These are phyloP conservation scores for Aphelocoma californica DNA, from an alignment of 2,797 vertebrate genomes.

Conservation along the genomic window DNA sequence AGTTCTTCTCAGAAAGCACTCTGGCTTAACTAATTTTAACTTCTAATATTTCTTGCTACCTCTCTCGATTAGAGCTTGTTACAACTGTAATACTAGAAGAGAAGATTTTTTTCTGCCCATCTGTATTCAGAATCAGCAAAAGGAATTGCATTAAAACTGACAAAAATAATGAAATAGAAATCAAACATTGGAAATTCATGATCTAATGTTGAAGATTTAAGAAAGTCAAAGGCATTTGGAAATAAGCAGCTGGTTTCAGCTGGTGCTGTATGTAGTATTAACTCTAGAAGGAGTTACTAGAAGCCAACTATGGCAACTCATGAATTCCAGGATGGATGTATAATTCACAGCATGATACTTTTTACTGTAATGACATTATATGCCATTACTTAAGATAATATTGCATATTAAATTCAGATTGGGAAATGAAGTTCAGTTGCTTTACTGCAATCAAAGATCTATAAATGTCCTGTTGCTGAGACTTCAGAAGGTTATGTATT, in stretches of 20 bases:
- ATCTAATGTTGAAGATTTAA: background rate
- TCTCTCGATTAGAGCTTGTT: background rate
- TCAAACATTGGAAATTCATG: background rate
- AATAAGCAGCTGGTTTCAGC: slow-evolving; percentile 16
- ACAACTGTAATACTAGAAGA: background rate
- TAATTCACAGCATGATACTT: slow-evolving; percentile 37
- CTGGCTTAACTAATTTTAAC: background rate
- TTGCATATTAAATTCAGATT: slow-evolving; percentile 41
- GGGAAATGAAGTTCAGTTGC: slow-evolving; percentile 44
- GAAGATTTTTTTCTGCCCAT: background rate
- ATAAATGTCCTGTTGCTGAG: slow-evolving; percentile 42
- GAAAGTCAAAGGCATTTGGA: background rate
- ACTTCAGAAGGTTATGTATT: slow-evolving; percentile 22
- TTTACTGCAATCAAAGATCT: slow-evolving; percentile 48
- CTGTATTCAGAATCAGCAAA: background rate
- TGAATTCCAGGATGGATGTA: slow-evolving; percentile 3
- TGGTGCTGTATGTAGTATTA: background rate
- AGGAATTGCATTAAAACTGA: background rate
- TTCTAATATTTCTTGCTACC: background rate
- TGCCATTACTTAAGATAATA: slow-evolving; percentile 55
- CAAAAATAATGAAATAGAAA: background rate
- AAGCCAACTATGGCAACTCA: background rate
- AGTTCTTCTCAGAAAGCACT: background rate
- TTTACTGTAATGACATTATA: slow-evolving; percentile 31
- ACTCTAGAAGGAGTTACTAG: background rate